Base-by-base conservation (phyloP, 2,113 vertebrate genomes). In the Lichenostomus cassidix region DNA sequence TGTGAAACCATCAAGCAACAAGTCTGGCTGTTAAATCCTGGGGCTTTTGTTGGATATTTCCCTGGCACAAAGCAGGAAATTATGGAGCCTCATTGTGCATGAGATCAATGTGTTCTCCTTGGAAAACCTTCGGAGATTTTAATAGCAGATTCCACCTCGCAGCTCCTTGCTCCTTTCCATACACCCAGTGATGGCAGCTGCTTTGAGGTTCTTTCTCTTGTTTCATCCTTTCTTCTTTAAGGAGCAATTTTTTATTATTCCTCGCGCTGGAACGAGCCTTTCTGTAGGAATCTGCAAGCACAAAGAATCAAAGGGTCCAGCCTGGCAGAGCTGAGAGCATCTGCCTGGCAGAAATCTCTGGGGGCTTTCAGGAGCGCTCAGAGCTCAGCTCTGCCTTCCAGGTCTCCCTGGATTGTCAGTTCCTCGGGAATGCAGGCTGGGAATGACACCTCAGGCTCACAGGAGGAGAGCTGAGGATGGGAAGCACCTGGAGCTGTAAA, bases 201-300 rank as follows among this genome's bases (percentile, higher is more conserved):
- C 95, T 98, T 97, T 97, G 91, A 98, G 96, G 93, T 47, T 94
- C 90, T 96, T 97, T 94, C 44, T 92, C 91, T 95, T 58, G 15
- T 50, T 76, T 83, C 90, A 80, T 79, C 91, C 89, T 97, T 97
- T 96, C 77, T 97, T 97, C 94, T 95, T 89, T 87, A 83, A 96
- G 96, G 62, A 96, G 94, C 44, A 35, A 55, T 29, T 87, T 95
- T 87, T 95, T 89, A 87, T 80, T 94, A 77, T 77, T 96, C 74
- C 89, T 83, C 37, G 42, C 59, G 81, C 91, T 39, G 88, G 92
- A 50, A 53, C 37, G 15, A 21, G 87, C 81, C 93, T 97, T 96
- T 65, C 69, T 42, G 41, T 37, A 79, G 94, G 16, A 73, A 67
- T 67, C 86, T 93, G 90, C 76, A 39, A 95, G 91, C 49, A 94